Conservation (phyloP, 2,888 invertebrate species). For the Marronus borbonicus region DNA sequence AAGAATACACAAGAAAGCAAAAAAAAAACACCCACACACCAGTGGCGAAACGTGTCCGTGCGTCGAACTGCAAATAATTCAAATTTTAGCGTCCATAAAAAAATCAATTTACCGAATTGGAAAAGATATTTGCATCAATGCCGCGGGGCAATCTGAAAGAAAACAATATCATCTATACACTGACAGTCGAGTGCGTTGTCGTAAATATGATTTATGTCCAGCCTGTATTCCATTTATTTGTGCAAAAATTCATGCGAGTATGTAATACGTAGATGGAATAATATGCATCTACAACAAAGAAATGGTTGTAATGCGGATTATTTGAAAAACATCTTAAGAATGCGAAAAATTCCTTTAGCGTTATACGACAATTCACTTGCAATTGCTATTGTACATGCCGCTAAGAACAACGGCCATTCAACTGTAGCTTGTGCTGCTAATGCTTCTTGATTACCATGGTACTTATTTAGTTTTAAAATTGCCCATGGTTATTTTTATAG, state of each 20-base stretch:
- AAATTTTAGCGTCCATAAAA: slow-evolving; percentile 49
- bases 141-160: slow-evolving; percentile 59
- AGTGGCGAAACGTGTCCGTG: slow-evolving; percentile 1
- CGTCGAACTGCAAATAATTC: slow-evolving; percentile 40
- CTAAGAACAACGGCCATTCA: no score
- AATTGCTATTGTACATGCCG: no score
- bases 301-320: no score
- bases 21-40: slow-evolving; percentile 7
- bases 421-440: no score
- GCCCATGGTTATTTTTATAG: no score
- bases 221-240: slow-evolving; percentile 8
- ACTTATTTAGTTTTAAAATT: no score
- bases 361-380: no score
- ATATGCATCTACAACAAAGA: no score
- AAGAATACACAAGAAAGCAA: slow-evolving; percentile 34
- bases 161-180: slow-evolving; percentile 56
- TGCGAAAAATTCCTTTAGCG: no score
- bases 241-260: slow-evolving; percentile 8
- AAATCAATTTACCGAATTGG: slow-evolving; percentile 65
- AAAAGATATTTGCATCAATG: slow-evolving; percentile 61
- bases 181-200: slow-evolving; percentile 14
- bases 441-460: no score
- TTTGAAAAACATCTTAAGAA: no score
- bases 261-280: not conserved
- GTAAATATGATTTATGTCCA: slow-evolving; percentile 36